Base-by-base conservation (phyloP, 2,797 vertebrate genomes). In the Pyrocephalus nanus region DNA sequence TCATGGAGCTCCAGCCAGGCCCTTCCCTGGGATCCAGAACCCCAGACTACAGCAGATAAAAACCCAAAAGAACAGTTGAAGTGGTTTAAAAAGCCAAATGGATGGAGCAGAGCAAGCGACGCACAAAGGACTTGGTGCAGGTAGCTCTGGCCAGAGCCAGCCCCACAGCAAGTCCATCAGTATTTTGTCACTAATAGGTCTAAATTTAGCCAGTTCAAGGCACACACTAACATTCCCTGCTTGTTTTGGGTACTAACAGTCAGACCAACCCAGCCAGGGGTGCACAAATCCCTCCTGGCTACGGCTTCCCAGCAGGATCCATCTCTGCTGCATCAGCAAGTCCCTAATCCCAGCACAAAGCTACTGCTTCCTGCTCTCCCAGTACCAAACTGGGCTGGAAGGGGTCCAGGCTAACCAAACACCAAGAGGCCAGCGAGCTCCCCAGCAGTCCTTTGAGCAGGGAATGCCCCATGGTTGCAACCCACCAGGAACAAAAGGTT, bases 191-290 rank as follows among this genome's bases (percentile, higher is more conserved):
- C 34, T 20, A 86, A 23, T 0, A 34, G 45, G 32, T 64, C 69
- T 25, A 45, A 53, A 22, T 72, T 79, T 9, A 91, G 47, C 61
- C 90, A 71, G 3, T 57, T 77, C 42, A 93, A 96, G 96, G 96
- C 92, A 90, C 94, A 47, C 9, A 1, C 32, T 15, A 25, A 38
- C 32, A 8, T 2, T 64, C 38, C 57, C 78, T 71, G 74, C 51
- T 81, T 40, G 18, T 48, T 84, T 43, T 0, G 0, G 73, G 69
- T 12, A 38, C 72, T n/a, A 60, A 51, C 75, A 65, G 76, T 43
- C 42, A 86, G n/a, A 73, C 19, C 45, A 62, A 65, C 23, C 67
- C 71, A 62, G 43, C n/a, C 54, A 54, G 47, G 45, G 36, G 9
- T 10, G n/a, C 16, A 32, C n/a, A 77, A 45, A 45, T 22, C 8